Evolutionary conservation across 2,113 vertebrate genomes (phyloP), one percentile per base, ranked within the genome.

Genomic region (Oncorhynchus nerka): DNA sequence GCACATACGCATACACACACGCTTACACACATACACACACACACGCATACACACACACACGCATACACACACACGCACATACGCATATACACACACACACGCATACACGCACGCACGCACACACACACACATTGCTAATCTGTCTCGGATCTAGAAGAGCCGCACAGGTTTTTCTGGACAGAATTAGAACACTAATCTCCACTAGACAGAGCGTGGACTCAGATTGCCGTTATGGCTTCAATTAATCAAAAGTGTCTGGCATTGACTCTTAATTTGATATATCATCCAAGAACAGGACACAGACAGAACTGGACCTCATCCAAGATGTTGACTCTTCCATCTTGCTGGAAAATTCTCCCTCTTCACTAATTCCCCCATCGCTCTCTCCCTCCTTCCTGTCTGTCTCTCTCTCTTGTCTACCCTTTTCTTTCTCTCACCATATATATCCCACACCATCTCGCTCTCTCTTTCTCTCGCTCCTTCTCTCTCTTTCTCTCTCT

Each of bases 241-340:
- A 81, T 77, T 80, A 75, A 81, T 83, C 73, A 78, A 76, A 74
- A 71, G 68, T 80, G 81, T 75, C 67, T 71, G 69, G 68, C 70
- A 71, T 78, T 80, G 81, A 84, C 75, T 82, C 78, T 48, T 76
- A 75, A 73, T 84, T 75, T 79, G 82, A 80, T 80, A 70, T 75
- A 71, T 73, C 71, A 78, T 75, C 80, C 65, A 80, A 68, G 61
- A 73, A 70, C 66, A 74, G 66, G 75, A 73, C 76, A 20, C 72
- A 72, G 75, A 82, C 78, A 75, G 28, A 77, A 75, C 75, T 83
- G 78, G 77, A 73, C 68, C 16, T 30, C 39, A 3, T 82, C 74
- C 68, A 73, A 74, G 68, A 32, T 11, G 9, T 11, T 45, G 39
- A 45, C 34, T 70, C 70, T 74, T 45, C 34, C 9, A 4, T 69